Evolutionary conservation across 1,140 invertebrate species (phyloP).

Genomic region (Bursaphelenchus mucronatus): DNA sequence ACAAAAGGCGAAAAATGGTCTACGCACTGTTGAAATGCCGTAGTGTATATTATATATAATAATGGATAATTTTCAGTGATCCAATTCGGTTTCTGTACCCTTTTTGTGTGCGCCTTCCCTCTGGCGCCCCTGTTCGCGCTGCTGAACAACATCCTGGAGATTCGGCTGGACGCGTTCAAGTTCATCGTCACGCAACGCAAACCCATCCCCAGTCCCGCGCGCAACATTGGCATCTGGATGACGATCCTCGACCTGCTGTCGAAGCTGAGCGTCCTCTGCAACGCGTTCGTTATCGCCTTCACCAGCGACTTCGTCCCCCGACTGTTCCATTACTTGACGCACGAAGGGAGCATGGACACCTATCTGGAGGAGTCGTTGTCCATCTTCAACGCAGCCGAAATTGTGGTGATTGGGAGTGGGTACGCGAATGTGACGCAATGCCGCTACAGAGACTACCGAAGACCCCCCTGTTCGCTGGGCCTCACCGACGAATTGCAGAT

Average conservation of each 20-base stretch:
- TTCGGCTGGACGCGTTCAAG: conserved; percentile 76
- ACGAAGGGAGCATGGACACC: conserved; percentile 20
- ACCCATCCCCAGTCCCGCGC: conserved; percentile 72
- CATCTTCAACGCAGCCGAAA: conserved; percentile 55
- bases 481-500: not conserved
- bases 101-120: conserved; percentile 79
- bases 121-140: conserved; percentile 76
- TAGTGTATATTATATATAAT: conserved; percentile 19
- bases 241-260: conserved; percentile 81
- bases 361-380: conserved; percentile 76
- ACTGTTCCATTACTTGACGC: conserved; percentile 71
- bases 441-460: conserved; percentile 82
- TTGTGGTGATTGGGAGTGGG: conserved; percentile 29
- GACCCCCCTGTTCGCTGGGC: conserved; percentile 67
- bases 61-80: conserved; percentile 66
- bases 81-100: conserved; percentile 80
- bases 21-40: too few relatives aligned
- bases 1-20: too few relatives aligned
- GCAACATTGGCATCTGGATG: conserved; percentile 78
- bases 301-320: conserved; percentile 94
- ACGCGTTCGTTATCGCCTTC: conserved; percentile 97
- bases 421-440: conserved; percentile 63
- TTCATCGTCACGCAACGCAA: conserved; percentile 72
- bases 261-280: conserved; percentile 83
- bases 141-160: conserved; percentile 77